phyloP scores from a whole-genome alignment of 2,797 vertebrate species.

The Myripristis jacobus region DNA sequence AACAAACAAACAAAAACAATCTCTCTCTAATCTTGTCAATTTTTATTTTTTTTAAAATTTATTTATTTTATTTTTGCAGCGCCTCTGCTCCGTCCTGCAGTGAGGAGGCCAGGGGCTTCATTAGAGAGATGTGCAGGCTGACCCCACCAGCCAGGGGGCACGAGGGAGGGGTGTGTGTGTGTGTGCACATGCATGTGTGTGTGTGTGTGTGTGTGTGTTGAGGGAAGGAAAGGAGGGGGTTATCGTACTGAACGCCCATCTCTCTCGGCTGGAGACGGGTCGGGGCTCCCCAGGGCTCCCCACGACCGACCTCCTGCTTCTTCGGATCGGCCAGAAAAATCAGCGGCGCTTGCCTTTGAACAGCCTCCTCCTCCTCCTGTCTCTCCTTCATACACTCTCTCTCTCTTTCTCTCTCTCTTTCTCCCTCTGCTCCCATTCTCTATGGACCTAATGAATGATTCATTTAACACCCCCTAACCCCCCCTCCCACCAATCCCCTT shows the following conservation, averaged over 20 bases:
- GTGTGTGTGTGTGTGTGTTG: conserved; percentile 22
- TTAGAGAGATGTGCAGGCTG: conserved; percentile 83
- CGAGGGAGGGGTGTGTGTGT: conserved; percentile 52
- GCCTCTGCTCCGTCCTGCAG: conserved; percentile 63
- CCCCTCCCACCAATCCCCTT: conserved; percentile 66
- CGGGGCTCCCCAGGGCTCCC: conserved; percentile 77
- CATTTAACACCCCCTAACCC: conserved; percentile 78
- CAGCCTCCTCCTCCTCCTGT: conserved; percentile 72
- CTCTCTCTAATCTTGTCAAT: no score
- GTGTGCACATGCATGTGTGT: no score
- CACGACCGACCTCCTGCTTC: conserved; percentile 82
- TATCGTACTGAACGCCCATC: conserved; percentile 55
- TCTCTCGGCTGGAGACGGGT: conserved; percentile 70
- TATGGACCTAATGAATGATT: conserved; percentile 87
- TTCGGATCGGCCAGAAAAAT: conserved; percentile 82
- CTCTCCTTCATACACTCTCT: conserved; percentile 61
- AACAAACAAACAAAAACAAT: no score
- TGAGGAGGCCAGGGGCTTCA: conserved; percentile 84
- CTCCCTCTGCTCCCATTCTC: conserved; percentile 74
- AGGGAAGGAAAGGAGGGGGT: conserved; percentile 29
- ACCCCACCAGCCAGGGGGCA: conserved; percentile 80
- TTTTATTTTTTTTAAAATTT: no score
- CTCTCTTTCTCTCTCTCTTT: conserved; percentile 58
- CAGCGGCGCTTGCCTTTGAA: conserved; percentile 83
- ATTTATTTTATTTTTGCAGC: conserved; percentile 69